phyloP scores from a whole-genome alignment of 2,888 invertebrate genomes.

The Phanerotoma sp. region DNA sequence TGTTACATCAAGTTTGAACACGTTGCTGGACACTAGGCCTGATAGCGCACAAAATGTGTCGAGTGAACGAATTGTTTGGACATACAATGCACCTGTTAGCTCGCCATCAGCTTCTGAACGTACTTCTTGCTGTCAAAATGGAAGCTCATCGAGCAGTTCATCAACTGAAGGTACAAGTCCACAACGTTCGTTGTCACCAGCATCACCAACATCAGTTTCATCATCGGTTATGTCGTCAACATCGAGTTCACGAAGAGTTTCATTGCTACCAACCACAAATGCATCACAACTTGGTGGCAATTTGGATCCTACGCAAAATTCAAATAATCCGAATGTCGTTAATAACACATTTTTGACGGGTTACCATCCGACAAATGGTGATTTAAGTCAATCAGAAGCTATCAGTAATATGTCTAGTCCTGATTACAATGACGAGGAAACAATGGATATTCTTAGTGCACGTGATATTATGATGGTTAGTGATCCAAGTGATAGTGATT shows the following conservation, averaged over 20 bases:
- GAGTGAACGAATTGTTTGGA: conserved; percentile 80
- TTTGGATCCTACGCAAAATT: background rate
- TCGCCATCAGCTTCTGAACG: conserved; percentile 61
- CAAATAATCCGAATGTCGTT: background rate
- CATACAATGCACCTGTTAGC: conserved; percentile 84
- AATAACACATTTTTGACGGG: conserved; percentile 2
- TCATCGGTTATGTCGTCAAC: conserved; percentile 84
- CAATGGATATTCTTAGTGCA: conserved; percentile 75
- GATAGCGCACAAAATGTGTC: conserved; percentile 62
- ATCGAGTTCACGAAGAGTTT: conserved; percentile 68
- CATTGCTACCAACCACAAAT: conserved; percentile 46
- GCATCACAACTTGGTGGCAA: conserved; percentile 26
- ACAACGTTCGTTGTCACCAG: conserved; percentile 69
- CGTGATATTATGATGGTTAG: conserved; percentile 85
- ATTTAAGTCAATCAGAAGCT: conserved; percentile 82
- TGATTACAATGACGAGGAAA: conserved; percentile 85
- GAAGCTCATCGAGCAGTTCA: conserved; percentile 57
- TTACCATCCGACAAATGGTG: conserved; percentile 61
- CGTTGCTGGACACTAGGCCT: conserved; percentile 77
- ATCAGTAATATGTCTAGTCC: conserved; percentile 89
- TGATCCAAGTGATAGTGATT: conserved; percentile 87
- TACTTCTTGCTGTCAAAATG: conserved; percentile 63
- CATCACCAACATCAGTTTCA: conserved; percentile 83
- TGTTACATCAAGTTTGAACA: conserved; percentile 90
- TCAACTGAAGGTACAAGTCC: conserved; percentile 55